These are phyloP conservation scores for Gymnocheta viridis DNA, from an alignment of 2,888 invertebrate species.

Conservation along the genomic window DNA sequence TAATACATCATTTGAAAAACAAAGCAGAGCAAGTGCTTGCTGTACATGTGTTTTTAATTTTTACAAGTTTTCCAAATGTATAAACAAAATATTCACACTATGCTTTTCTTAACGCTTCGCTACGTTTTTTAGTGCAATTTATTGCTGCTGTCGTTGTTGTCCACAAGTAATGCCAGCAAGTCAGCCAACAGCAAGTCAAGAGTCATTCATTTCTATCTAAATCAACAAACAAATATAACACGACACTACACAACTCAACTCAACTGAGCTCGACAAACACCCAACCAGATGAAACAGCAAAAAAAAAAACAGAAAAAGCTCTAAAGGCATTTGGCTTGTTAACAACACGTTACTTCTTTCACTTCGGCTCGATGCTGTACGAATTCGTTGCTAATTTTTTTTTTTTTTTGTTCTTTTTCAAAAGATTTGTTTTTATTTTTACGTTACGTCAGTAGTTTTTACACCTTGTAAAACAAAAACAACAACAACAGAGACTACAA, in stretches of 20 bases:
- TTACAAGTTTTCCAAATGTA: slow-evolving; percentile 5
- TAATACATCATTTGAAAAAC: slow-evolving; percentile 10
- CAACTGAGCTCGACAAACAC: neutral
- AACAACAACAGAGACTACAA: neutral
- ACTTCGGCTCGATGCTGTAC: slow-evolving; percentile 7
- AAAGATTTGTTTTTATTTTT: slow-evolving; percentile 19
- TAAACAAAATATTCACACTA: slow-evolving; percentile 44
- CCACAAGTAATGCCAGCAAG: slow-evolving; percentile 53
- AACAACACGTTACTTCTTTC: slow-evolving; percentile 42
- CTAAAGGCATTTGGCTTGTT: slow-evolving; percentile 59
- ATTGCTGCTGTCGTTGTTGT: slow-evolving; percentile 30
- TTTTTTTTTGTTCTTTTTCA: neutral
- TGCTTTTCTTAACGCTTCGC: slow-evolving; percentile 35
- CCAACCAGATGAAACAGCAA: slow-evolving; percentile 17
- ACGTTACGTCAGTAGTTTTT: slow-evolving; percentile 59
- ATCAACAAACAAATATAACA: slow-evolving; percentile 57
- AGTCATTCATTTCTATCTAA: slow-evolving; percentile 64
- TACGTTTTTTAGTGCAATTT: slow-evolving; percentile 27
- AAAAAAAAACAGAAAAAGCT: too few species aligned
- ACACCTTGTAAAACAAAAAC: slow-evolving; percentile 47
- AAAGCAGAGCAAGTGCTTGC: slow-evolving; percentile 49
- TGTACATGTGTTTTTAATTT: slow-evolving; percentile 36
- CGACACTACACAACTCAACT: slow-evolving; percentile 20
- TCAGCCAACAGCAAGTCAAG: slow-evolving; percentile 58
- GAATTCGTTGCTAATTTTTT: slow-evolving; percentile 5